Base-by-base conservation (phyloP, 2,888 invertebrate genomes). In the Perithous albicinctus region DNA sequence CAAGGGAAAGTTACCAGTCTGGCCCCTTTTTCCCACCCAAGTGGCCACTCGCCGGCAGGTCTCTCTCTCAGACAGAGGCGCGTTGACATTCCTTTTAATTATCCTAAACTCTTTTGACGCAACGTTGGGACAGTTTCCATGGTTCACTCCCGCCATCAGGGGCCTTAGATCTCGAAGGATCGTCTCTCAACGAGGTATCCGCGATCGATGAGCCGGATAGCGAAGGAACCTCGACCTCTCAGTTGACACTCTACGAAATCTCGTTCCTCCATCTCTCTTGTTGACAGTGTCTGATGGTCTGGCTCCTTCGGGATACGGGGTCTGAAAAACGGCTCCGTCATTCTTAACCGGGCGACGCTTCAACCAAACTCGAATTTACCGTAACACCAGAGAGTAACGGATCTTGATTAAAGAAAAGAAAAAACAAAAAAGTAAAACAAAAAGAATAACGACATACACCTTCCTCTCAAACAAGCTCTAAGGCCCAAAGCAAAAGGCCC, bases 311-410 rank as follows among this genome's bases (percentile, higher is more conserved):
- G 90, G 85, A 85, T 79, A 88, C 89, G 46, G 66, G 67, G 38
- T 82, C 38, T 63, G 78, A 69, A 54, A 76, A 72, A 43, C 73
- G 48, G 64, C 75, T 70, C 59, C 46, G 81, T 81, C 83, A 81
- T 84, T 79, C 78, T 43, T 63, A 69, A 76, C 54, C 79, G 61
- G 61, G 38, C 20, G n/a, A n/a, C 18, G 59, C 35, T 43, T 75
- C 43, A 88, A 90, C 5, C 91, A 94, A 93, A 93, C 93, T 93
- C 93, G 91, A 94, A 94, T 81, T 89, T 90, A 94, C 76, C 93
- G 93, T 89, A 94, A 94, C 84, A 93, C 93, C 82, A 41, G 93
- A 94, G 38, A 56, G 93, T 94, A 88, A 93, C 93, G 89, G 92
- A 93, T 87, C 70, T 48, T 54, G 59, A 70, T 78, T 43, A 56